Evolutionary conservation across 1,140 invertebrate genomes (phyloP).

Genomic region (Brachionus plicatilis): DNA sequence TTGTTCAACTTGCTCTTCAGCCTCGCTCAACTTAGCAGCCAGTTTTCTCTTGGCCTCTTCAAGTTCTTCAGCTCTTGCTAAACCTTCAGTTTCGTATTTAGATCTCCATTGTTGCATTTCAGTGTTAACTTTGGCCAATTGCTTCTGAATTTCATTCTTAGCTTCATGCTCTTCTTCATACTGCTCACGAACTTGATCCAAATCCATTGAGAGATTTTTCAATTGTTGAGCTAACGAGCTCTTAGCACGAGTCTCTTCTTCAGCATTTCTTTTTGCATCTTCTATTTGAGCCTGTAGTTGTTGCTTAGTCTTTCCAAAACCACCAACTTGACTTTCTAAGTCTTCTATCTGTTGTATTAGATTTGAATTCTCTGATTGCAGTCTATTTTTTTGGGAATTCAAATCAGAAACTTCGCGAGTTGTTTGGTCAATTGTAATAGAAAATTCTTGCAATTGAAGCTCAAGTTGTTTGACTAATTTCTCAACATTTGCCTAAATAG

Average conservation of each 20-base stretch:
- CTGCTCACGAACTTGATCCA: constrained; percentile 92
- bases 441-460: background rate
- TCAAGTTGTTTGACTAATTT: background rate
- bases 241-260: constrained; percentile 48
- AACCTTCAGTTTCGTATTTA: constrained; percentile 50
- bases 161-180: constrained; percentile 80
- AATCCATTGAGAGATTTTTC: constrained; percentile 86
- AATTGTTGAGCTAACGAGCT: constrained; percentile 48
- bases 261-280: constrained; percentile 46
- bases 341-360: constrained; percentile 30
- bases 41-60: constrained; percentile 97
- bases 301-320: constrained; percentile 17
- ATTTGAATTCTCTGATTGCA: background rate
- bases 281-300: constrained; percentile 42
- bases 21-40: constrained; percentile 87
- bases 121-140: constrained; percentile 93
- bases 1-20: constrained; percentile 71
- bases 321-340: constrained; percentile 36
- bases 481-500: background rate
- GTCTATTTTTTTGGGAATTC: background rate
- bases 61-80: constrained; percentile 90
- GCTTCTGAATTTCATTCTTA: constrained; percentile 69
- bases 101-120: constrained; percentile 62
- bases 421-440: background rate
- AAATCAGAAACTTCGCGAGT: background rate